phyloP scores from a whole-genome alignment of 2,888 invertebrate species.

The Amiota communis region DNA sequence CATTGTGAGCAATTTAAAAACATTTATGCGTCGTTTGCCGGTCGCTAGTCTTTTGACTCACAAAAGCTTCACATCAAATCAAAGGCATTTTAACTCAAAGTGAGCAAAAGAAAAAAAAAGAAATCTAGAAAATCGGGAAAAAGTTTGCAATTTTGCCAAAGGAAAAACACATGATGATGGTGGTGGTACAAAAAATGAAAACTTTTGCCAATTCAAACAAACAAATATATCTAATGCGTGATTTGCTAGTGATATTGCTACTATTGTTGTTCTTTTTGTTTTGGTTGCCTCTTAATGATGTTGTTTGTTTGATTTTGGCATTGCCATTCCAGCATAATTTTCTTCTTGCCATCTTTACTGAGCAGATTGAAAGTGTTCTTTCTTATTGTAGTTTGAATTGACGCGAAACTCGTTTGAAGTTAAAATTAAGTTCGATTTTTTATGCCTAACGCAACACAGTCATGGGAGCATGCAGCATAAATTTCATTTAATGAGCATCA shows the following conservation, averaged over 20 bases:
- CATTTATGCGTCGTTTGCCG: constrained; percentile 42
- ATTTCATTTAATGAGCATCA: constrained; percentile 48
- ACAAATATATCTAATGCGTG: constrained; percentile 50
- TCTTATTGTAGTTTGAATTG: background rate
- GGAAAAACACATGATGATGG: background rate
- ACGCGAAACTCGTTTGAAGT: background rate
- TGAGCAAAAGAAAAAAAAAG: background rate
- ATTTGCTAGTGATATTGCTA: constrained; percentile 48
- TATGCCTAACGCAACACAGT: constrained; percentile 8
- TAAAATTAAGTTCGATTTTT: background rate
- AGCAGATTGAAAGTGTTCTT: constrained; percentile 1
- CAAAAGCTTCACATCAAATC: constrained; percentile 10
- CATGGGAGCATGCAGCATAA: constrained; percentile 37
- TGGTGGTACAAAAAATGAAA: constrained; percentile 9
- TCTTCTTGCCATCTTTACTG: background rate
- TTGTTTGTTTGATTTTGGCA: constrained; percentile 42
- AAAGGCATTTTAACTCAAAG: constrained; percentile 14
- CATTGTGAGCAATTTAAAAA: constrained; percentile 55
- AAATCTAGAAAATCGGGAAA: too few relatives aligned
- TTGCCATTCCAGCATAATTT: constrained; percentile 24
- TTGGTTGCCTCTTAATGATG: constrained; percentile 37
- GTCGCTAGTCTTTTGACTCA: background rate
- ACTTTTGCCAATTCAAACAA: constrained; percentile 27
- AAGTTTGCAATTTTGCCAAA: constrained; percentile 1
- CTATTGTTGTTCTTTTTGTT: too few relatives aligned